Evolutionary conservation across 2,113 vertebrate genomes (phyloP).

Genomic region (Pedionomus torquatus): DNA sequence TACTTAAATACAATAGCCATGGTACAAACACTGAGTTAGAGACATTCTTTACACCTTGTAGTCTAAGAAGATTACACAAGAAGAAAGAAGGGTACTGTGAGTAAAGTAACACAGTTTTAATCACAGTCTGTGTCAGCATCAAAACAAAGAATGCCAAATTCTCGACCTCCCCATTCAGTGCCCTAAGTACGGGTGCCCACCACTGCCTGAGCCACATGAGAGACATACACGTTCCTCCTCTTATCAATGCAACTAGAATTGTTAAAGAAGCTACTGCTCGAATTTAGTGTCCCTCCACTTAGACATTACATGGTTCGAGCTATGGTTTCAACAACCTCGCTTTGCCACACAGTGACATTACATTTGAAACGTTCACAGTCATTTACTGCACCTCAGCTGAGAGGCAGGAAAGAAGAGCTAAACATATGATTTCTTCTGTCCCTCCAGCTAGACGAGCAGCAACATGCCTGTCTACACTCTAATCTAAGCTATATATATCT

Average conservation of each 20-base stretch:
- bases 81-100: not conserved
- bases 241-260: not conserved
- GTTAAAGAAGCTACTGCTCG: not conserved
- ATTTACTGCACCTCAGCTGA: constrained; percentile 28
- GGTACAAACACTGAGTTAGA: not conserved
- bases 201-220: not conserved
- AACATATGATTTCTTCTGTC: constrained; percentile 46
- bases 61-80: not conserved
- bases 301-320: not conserved
- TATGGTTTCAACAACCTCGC: not conserved
- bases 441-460: constrained; percentile 49
- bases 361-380: not conserved
- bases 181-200: not conserved
- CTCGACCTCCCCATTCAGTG: not conserved
- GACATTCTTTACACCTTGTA: not conserved
- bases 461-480: constrained; percentile 39
- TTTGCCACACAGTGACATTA: not conserved
- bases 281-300: not conserved
- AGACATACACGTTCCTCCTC: not conserved
- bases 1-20: not conserved
- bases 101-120: not conserved
- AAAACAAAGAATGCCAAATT: not conserved
- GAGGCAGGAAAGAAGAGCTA: constrained; percentile 21
- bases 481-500: constrained; percentile 26
- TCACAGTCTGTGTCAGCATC: not conserved